phyloP scores from a whole-genome alignment of 2,113 vertebrate genomes.

The Labeo rohita region DNA sequence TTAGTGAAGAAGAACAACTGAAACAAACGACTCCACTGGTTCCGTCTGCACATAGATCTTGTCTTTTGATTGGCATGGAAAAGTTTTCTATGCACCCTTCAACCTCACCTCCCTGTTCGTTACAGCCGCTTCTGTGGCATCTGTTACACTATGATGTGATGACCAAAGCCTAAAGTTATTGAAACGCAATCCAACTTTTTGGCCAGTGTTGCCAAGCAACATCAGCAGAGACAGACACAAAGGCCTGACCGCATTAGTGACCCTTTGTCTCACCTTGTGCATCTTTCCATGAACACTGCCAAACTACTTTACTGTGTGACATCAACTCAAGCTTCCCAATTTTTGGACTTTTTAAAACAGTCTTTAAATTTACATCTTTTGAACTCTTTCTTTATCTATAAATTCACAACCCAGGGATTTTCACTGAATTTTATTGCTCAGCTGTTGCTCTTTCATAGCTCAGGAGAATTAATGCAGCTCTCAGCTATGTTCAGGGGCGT shows the following conservation, averaged over 20 bases:
- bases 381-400: not conserved
- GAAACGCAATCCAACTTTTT: not conserved
- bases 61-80: conserved; percentile 24
- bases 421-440: not conserved
- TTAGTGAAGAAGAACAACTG: conserved; percentile 33
- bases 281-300: not conserved
- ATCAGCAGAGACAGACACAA: not conserved
- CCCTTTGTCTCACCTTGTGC: conserved; percentile 26
- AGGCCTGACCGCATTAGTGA: not conserved
- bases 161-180: conserved; percentile 5
- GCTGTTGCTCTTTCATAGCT: conserved; percentile 5
- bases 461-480: not conserved
- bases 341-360: no score
- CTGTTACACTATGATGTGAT: not conserved
- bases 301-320: not conserved
- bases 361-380: not conserved
- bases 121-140: not conserved
- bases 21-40: not conserved
- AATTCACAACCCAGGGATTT: not conserved
- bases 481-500: not conserved
- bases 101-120: not conserved
- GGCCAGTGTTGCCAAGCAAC: conserved; percentile 5
- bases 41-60: not conserved
- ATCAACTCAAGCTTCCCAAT: not conserved
- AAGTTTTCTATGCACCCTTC: not conserved